Evolutionary conservation across 2,888 invertebrate species (phyloP).

Genomic region (Patella ulyssiponensis): DNA sequence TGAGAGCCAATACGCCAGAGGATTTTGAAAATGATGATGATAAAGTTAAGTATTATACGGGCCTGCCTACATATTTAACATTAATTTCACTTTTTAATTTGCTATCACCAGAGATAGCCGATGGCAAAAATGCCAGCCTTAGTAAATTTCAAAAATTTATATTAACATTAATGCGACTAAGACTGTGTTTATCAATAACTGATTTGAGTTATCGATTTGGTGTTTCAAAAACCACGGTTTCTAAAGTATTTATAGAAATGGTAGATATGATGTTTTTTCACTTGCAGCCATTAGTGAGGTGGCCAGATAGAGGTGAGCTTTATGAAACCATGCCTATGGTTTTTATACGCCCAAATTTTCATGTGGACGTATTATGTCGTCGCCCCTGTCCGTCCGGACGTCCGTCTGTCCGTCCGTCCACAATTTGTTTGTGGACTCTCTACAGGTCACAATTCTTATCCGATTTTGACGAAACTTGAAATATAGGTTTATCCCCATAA

Average conservation of each 20-base stretch:
- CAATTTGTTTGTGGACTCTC: too few relatives aligned
- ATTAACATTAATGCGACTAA: slow-evolving; percentile 6
- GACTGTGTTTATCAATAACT: too few relatives aligned
- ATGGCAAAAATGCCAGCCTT: not conserved
- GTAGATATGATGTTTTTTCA: slow-evolving; percentile 6
- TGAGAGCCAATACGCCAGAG: not conserved
- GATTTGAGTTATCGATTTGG: too few relatives aligned
- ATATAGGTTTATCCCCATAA: too few relatives aligned
- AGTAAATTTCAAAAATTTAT: too few relatives aligned
- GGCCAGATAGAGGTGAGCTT: slow-evolving; percentile 22
- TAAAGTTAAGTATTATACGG: not conserved
- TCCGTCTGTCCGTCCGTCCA: too few relatives aligned
- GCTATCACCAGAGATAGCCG: not conserved
- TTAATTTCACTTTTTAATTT: not conserved
- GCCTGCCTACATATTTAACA: not conserved
- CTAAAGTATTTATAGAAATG: slow-evolving; percentile 1
- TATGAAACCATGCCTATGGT: slow-evolving; percentile 24
- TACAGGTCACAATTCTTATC: too few relatives aligned
- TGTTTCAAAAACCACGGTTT: slow-evolving; percentile 1
- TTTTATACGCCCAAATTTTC: too few relatives aligned
- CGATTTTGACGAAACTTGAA: too few relatives aligned
- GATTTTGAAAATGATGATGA: slow-evolving; percentile 4
- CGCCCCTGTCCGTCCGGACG: too few relatives aligned
- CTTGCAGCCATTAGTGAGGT: not conserved
- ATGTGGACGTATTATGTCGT: too few relatives aligned